These are phyloP conservation scores for Drosophila quinaria DNA, from an alignment of 2,888 invertebrate genomes.

Conservation along the genomic window DNA sequence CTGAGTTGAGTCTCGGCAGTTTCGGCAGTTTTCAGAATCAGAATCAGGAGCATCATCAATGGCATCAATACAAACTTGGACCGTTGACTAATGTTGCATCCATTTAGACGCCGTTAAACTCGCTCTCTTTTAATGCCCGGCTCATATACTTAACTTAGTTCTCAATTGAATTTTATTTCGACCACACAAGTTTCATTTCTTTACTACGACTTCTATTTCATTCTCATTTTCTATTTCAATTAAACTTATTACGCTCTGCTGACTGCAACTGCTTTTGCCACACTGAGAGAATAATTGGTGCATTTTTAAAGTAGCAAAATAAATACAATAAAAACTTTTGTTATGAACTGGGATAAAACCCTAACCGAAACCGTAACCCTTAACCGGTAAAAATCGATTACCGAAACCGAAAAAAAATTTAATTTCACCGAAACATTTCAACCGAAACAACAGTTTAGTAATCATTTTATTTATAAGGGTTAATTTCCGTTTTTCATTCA, in stretches of 20 bases:
- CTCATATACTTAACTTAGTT: conserved; percentile 22
- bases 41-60: conserved; percentile 16
- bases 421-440: no score
- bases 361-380: no score
- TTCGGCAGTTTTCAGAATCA: background rate
- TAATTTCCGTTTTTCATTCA: no score
- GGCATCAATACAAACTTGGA: conserved; percentile 8
- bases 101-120: conserved; percentile 26
- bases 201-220: conserved; percentile 18
- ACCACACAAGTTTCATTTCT: conserved; percentile 2
- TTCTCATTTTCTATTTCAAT: conserved; percentile 38
- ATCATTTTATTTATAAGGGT: no score
- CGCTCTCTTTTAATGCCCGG: background rate
- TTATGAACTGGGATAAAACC: no score
- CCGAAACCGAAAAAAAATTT: no score
- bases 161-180: conserved; percentile 18
- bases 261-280: conserved; percentile 17
- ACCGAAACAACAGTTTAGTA: no score
- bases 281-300: conserved; percentile 29
- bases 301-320: no score
- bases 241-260: conserved; percentile 40
- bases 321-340: no score
- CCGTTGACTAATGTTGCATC: conserved; percentile 46
- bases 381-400: no score
- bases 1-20: background rate